Evolutionary conservation across 2,797 vertebrate genomes (phyloP), one percentile per base, ranked within the genome.

Genomic region (Catamblyrhynchus diadema): DNA sequence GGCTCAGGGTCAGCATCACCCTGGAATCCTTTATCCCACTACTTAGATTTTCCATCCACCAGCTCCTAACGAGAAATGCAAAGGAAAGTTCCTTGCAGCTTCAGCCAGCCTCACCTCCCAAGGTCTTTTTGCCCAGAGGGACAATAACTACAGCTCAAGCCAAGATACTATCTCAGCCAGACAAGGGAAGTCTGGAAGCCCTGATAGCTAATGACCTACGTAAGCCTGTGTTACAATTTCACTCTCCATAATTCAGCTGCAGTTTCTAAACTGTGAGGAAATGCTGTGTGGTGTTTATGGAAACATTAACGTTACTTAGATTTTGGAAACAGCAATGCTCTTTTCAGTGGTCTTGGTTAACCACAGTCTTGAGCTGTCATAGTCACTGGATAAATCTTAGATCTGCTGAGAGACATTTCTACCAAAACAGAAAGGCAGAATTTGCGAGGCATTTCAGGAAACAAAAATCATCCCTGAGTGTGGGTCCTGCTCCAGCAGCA

Each of bases 121-220:
- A 95, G 71, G 77, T 64, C 89, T 96, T 75, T 95, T 66, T 88
- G 81, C 90, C 92, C 88, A 77, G 77, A 90, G 87, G 95, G 92
- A 95, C 95, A 96, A 95, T 96, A 95, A 93, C 77, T 17, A 9
- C 12, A 48, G 86, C 30, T 81, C 90, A 95, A 84, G 96, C 95
- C 93, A 96, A 96, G 94, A 95, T 90, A 45, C 90, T 93, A 94
- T 95, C 94, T 95, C 88, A 6, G 72, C 94, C 94, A 95, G 94
- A 93, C 92, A 1, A 94, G 93, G 95, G 93, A 96, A 95, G 93
- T 96, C 94, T 96, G 95, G 92, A 91, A 95, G 84, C 44, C 56
- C 88, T 56, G 95, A 96, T 95, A 96, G 90, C 95, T 94, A 86
- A 90, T 86, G 86, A 88, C 70, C 91, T 95, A 72, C 24, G 32